These are phyloP conservation scores for Parnassius orleans DNA, from an alignment of 2,888 invertebrate species.

Conservation along the genomic window DNA sequence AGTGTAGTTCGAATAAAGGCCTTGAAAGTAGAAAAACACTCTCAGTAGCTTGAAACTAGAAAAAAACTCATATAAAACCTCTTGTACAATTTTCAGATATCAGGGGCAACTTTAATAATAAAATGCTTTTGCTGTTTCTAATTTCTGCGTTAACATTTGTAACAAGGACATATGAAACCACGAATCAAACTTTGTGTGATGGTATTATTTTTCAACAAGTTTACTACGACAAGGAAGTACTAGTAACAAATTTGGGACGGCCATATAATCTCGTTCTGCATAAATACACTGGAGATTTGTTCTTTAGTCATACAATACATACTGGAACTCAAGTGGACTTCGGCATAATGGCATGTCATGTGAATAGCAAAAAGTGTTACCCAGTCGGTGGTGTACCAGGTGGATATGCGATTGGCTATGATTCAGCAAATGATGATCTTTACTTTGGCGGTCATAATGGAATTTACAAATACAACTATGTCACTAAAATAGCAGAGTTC, in stretches of 20 bases:
- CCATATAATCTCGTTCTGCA: slow-evolving; percentile 63
- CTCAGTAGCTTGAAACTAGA: too few species aligned
- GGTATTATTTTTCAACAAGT: slow-evolving; percentile 59
- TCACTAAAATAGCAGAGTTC: slow-evolving; percentile 56
- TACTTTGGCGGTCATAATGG: slow-evolving; percentile 71
- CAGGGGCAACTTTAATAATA: neutral
- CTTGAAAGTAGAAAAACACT: too few species aligned
- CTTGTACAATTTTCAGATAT: neutral
- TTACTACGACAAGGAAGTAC: slow-evolving; percentile 52
- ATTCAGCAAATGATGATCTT: slow-evolving; percentile 62
- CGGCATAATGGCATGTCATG: slow-evolving; percentile 51
- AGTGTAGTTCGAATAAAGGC: too few species aligned
- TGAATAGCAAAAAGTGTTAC: slow-evolving; percentile 46
- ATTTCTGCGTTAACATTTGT: slow-evolving; percentile 1
- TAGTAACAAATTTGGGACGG: slow-evolving; percentile 48
- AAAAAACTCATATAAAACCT: too few species aligned
- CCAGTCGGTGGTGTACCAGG: slow-evolving; percentile 52
- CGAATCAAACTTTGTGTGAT: slow-evolving; percentile 46
- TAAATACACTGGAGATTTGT: slow-evolving; percentile 56
- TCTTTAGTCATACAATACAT: slow-evolving; percentile 63
- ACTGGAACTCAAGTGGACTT: slow-evolving; percentile 55
- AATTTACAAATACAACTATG: slow-evolving; percentile 65
- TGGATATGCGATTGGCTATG: slow-evolving; percentile 66
- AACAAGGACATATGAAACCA: neutral
- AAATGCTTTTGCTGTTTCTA: slow-evolving; percentile 17